Base-by-base conservation (phyloP, 2,113 vertebrate species). In the Corythoichthys haematopterus region DNA sequence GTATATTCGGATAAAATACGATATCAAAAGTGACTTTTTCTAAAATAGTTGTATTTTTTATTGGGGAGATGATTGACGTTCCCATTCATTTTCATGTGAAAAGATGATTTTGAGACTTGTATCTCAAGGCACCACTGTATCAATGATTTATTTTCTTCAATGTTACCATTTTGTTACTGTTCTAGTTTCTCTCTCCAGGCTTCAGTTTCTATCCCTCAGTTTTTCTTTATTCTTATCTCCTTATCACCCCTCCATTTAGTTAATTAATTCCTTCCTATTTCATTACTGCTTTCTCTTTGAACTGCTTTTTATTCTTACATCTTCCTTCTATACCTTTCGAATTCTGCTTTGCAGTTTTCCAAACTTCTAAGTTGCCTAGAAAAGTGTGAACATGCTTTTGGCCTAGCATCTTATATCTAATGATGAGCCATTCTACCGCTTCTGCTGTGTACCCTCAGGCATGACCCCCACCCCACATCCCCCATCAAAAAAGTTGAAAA, bases 351-450 rank as follows among this genome's bases (percentile, higher is more conserved):
- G 8, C 4, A 4, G 45, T 11, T 46, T 46, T 4, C 1, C 4
- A 33, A 68, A 64, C 51, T 71, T 64, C 36, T 68, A 9, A 15
- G 51, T 50, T n/a, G 8, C 38, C 62, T 61, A 68, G 52, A 46
- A 20, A 70, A 46, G 51, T 71, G 70, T 74, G 70, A 67, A 68
- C 38, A 68, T 69, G 68, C 15, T 59, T 55, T 55, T n/a, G 2
- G 14, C 55, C 13, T 4, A 59, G 14, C 11, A 11, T 16, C 48
- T 65, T 76, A 53, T 28, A 64, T 73, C 48, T 35, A 79, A 65
- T 50, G 28, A 70, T 8, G 2, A 14, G 20, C 10, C 13, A 2
- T 37, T 66, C 57, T 62, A 47, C 38, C 38, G 57, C 36, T 33
- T 73, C 67, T 68, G n/a, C 51, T 46, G 20, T 2, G 36, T 62